Evolutionary conservation across 2,797 vertebrate genomes (phyloP), one percentile per base, ranked within the genome.

Genomic region (Centropyge bicolor): DNA sequence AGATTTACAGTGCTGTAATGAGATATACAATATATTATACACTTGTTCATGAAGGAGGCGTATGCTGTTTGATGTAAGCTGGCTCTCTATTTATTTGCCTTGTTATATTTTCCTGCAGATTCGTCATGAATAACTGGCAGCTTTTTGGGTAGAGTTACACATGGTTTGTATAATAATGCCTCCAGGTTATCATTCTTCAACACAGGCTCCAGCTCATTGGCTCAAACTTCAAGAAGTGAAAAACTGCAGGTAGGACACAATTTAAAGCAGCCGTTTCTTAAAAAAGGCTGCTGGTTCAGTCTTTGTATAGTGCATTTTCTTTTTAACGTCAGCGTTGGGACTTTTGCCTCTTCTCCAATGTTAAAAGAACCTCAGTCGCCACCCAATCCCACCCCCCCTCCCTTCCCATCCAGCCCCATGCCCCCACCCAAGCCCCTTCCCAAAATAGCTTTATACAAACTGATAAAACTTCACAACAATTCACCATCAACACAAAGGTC

Each of bases 1-100:
- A 88, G 80, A 91, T 93, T 91, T 94, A 94, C 94, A 94, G 68
- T 80, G 84, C 54, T 43, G 76, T 62, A 62, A 92, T 92, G 91
- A 90, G 68, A 93, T 92, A 89, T 91, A 93, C 91, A 90, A 63
- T 67, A 49, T 92, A 88, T 89, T 72, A 84, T 86, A 94, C 88
- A 93, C 31, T 36, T 65, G 70, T 78, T 84, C 49, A 51, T 72
- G 71, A 81, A 66, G 67, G 81, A 84, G 81, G 81, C 57, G 57
- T 27, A 64, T 73, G 76, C 61, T 80, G 74, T 76, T 63, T 9
- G 64, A 76, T 77, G 74, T 36, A 51, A 72, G 67, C 70, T 68
- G 69, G 57, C 79, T 66, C 51, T 74, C 27, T 75, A 16, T 75
- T 54, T 79, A 60, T 86, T 68, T 65, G 43, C 45, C 55, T 66